These are phyloP conservation scores for Rhizoglyphus robini DNA, from an alignment of 1,140 invertebrate species.

Conservation along the genomic window DNA sequence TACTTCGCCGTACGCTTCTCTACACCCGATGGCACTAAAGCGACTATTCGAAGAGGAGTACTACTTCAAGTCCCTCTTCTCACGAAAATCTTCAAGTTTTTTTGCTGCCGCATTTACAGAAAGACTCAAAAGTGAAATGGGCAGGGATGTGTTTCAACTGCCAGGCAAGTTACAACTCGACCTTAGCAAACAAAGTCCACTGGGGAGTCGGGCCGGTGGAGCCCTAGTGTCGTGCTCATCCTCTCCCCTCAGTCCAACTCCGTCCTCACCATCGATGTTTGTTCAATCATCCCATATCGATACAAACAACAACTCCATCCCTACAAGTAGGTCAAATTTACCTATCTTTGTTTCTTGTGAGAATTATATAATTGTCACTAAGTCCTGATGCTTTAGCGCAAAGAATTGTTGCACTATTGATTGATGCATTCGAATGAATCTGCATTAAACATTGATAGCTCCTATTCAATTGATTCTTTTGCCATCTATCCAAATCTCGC, in stretches of 20 bases:
- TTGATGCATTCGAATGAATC: too few relatives aligned
- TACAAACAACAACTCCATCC: constrained; percentile 3
- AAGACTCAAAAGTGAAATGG: not conserved
- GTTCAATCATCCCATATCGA: not conserved
- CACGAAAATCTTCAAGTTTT: not conserved
- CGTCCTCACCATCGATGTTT: not conserved
- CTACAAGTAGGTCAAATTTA: constrained; percentile 3
- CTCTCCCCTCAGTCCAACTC: not conserved
- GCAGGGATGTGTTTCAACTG: not conserved
- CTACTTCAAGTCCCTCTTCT: not conserved
- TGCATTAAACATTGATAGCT: too few relatives aligned
- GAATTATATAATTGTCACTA: too few relatives aligned
- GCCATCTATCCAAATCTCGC: too few relatives aligned
- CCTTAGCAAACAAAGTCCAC: not conserved
- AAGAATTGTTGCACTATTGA: too few relatives aligned
- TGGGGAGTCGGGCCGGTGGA: too few relatives aligned
- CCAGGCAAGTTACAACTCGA: not conserved
- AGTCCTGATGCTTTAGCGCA: too few relatives aligned
- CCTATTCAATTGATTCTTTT: too few relatives aligned
- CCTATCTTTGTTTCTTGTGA: not conserved
- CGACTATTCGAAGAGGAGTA: not conserved
- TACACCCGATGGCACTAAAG: not conserved
- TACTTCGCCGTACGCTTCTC: not conserved
- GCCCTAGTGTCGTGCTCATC: not conserved
- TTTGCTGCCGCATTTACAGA: not conserved